These are phyloP conservation scores for Asbolus verrucosus DNA, from an alignment of 1,140 invertebrate species.

Conservation along the genomic window DNA sequence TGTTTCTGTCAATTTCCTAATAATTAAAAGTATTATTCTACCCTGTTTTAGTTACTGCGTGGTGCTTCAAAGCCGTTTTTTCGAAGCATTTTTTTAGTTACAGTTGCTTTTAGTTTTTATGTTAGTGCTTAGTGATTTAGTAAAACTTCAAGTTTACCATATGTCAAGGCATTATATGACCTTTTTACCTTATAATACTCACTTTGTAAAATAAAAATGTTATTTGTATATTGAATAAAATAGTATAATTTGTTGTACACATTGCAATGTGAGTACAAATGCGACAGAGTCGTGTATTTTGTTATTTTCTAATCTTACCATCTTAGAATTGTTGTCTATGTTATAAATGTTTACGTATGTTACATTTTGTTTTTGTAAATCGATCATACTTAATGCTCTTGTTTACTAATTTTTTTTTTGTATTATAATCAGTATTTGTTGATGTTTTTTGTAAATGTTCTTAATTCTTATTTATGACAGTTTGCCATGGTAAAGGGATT, in stretches of 20 bases:
- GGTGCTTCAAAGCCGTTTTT: conserved; percentile 36
- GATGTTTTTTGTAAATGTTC: conserved; percentile 51
- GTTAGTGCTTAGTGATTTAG: conserved; percentile 56
- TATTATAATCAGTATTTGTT: conserved; percentile 54
- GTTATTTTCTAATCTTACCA: conserved; percentile 46
- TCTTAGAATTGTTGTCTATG: conserved; percentile 60
- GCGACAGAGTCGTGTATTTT: conserved; percentile 43
- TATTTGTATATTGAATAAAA: conserved; percentile 52
- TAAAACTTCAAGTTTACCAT: conserved; percentile 63
- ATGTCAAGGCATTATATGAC: conserved; percentile 60
- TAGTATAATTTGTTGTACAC: conserved; percentile 43
- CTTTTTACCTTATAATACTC: conserved; percentile 62
- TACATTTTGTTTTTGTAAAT: conserved; percentile 55
- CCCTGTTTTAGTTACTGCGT: conserved; percentile 43
- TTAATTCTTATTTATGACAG: conserved; percentile 52
- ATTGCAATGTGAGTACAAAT: conserved; percentile 60
- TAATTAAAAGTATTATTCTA: conserved; percentile 55
- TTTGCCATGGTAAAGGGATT: conserved; percentile 64
- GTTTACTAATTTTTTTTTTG: conserved; percentile 51
- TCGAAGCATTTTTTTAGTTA: conserved; percentile 31
- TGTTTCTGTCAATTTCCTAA: conserved; percentile 55
- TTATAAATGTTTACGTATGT: conserved; percentile 61
- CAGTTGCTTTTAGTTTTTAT: conserved; percentile 52
- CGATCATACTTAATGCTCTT: conserved; percentile 52
- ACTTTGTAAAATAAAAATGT: conserved; percentile 59